These are phyloP conservation scores for Ditula angustiorana DNA, from an alignment of 2,888 invertebrate genomes.

Conservation along the genomic window DNA sequence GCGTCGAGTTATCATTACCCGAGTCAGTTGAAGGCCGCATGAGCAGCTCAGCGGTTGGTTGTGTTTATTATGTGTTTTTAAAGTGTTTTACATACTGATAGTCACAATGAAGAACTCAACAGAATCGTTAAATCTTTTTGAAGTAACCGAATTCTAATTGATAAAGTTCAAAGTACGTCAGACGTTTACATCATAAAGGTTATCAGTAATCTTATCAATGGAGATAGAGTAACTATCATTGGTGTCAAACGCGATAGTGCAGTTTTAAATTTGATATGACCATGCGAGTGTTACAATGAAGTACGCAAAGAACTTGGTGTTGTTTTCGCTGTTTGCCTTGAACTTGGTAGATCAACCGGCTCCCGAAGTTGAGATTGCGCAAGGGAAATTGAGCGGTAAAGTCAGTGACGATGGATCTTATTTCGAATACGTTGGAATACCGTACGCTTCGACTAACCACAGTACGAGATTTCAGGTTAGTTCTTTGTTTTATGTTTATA, in stretches of 20 bases:
- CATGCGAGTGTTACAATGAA: conserved; percentile 25
- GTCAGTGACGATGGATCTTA: conserved; percentile 42
- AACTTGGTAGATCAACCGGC: conserved; percentile 44
- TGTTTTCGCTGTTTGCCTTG: conserved; percentile 40
- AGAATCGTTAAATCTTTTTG: not conserved
- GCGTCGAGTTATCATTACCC: not conserved
- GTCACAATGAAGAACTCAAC: not conserved
- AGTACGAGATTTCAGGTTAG: conserved; percentile 60
- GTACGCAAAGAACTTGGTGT: conserved; percentile 28
- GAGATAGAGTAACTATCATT: not conserved
- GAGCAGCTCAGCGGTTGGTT: conserved; percentile 3
- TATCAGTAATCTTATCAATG: conserved; percentile 1
- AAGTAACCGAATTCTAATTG: not conserved
- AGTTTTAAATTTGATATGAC: not conserved
- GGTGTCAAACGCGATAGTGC: not conserved
- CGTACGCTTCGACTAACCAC: conserved; percentile 40
- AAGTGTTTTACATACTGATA: not conserved
- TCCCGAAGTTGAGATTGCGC: conserved; percentile 39
- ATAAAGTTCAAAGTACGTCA: not conserved
- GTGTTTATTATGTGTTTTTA: not conserved
- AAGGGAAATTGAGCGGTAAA: conserved; percentile 41
- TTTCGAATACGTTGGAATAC: conserved; percentile 44
- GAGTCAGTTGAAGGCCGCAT: conserved; percentile 13
- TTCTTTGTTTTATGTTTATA: not conserved
- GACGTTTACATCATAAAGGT: not conserved